These are phyloP conservation scores for Fragum sueziense DNA, from an alignment of 2,888 invertebrate species.

Conservation along the genomic window DNA sequence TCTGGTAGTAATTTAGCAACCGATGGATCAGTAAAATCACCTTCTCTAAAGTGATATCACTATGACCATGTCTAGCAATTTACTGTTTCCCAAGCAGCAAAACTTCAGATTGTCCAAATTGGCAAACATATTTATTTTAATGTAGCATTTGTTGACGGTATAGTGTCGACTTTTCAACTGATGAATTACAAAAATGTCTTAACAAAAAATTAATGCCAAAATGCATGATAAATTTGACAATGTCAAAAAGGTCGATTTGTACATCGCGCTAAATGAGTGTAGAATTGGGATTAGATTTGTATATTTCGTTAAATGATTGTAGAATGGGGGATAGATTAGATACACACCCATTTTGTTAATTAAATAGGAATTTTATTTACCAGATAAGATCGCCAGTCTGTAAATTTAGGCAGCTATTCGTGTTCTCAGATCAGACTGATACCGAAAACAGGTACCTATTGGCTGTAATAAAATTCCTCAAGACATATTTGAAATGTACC, in stretches of 20 bases:
- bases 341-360: not conserved
- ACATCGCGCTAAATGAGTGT: conserved; percentile 5
- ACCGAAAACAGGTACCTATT: not conserved
- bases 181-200: not conserved
- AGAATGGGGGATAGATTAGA: conserved; percentile 3
- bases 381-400: conserved; percentile 8
- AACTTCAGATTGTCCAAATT: no score
- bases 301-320: not conserved
- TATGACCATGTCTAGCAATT: no score
- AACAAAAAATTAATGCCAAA: not conserved
- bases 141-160: no score
- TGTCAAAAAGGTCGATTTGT: not conserved
- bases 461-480: not conserved
- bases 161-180: no score
- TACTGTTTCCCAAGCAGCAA: no score
- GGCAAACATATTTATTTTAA: no score
- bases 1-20: no score
- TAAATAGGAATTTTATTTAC: not conserved
- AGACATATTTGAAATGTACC: not conserved
- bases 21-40: no score
- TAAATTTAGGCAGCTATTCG: conserved; percentile 11
- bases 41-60: no score
- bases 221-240: not conserved
- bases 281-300: conserved; percentile 4
- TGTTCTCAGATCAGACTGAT: conserved; percentile 13